Conservation (phyloP, 2,888 invertebrate species). For the Nematopogon swammerdamellus region DNA sequence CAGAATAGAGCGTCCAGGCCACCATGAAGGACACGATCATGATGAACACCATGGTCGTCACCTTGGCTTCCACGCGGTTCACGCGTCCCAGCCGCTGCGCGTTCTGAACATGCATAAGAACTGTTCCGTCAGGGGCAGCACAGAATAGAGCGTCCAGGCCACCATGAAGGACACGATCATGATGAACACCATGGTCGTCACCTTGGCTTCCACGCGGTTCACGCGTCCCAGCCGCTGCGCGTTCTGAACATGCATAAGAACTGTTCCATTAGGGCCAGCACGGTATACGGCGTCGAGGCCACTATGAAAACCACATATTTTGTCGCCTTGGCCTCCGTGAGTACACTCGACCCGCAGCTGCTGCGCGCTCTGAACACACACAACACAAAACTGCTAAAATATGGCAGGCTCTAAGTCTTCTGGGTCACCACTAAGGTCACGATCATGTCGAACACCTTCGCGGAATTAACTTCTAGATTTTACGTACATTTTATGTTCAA, state of each 20-base stretch:
- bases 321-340: no score
- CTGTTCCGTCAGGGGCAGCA: constrained; percentile 65
- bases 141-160: constrained; percentile 75
- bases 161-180: constrained; percentile 71
- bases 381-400: constrained; percentile 54
- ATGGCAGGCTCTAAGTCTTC: constrained; percentile 59
- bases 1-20: constrained; percentile 75
- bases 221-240: constrained; percentile 52
- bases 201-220: constrained; percentile 59
- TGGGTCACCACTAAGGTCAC: constrained; percentile 58
- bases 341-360: no score
- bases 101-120: constrained; percentile 47
- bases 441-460: constrained; percentile 71
- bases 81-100: constrained; percentile 52
- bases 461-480: no score
- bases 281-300: no score
- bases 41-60: constrained; percentile 65
- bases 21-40: constrained; percentile 71
- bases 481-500: no score
- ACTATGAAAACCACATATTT: no score
- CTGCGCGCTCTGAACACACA: constrained; percentile 50
- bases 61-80: constrained; percentile 59
- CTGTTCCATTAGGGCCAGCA: no score
- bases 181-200: constrained; percentile 65
- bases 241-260: constrained; percentile 31